Base-by-base conservation (phyloP, 2,113 vertebrate species). In the Tringa solitaria region DNA sequence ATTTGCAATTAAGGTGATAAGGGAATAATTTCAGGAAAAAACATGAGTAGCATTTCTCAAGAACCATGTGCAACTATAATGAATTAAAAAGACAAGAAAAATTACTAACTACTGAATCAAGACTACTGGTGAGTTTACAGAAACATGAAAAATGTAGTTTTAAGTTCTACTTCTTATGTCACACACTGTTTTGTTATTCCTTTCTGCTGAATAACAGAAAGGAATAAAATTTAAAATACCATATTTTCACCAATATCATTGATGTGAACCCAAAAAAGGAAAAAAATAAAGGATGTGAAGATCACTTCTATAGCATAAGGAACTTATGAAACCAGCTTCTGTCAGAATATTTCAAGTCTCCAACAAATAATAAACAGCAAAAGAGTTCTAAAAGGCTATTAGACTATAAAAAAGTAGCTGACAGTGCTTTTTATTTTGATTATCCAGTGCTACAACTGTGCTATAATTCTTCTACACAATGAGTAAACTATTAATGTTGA, bases 401-500 rank as follows among this genome's bases (percentile, higher is more conserved):
- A 63, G 14, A 54, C 26, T 86, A 59, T 21, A 48, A 82, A 88
- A 82, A 91, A 93, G 45, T 37, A 91, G 85, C 83, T 96, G 89
- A 92, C 67, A 3, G 24, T 53, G 61, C 50, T 24, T 89, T 94
- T 91, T 78, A 56, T 90, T 93, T 88, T 90, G 80, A 93, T 79
- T 84, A 80, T 35, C 53, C 60, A 84, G 70, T 41, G 91, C 60
- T 77, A 68, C 30, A 84, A 84, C 33, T 69, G 69, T 84, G 59
- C 61, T 84, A 18, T 90, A 95, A 84, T 90, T 90, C 89, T 96
- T 61, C 73, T 39, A 75, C n/a, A 76, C 48, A 46, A 80, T n/a
- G 54, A 95, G 84, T 76, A 87, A 82, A 95, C 64, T 82, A 60
- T 89, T 95, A 90, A 89, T 50, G 69, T 30, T 69, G 78, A 68